Base-by-base conservation (phyloP, 2,888 invertebrate species). In the Cheilosia impressa region DNA sequence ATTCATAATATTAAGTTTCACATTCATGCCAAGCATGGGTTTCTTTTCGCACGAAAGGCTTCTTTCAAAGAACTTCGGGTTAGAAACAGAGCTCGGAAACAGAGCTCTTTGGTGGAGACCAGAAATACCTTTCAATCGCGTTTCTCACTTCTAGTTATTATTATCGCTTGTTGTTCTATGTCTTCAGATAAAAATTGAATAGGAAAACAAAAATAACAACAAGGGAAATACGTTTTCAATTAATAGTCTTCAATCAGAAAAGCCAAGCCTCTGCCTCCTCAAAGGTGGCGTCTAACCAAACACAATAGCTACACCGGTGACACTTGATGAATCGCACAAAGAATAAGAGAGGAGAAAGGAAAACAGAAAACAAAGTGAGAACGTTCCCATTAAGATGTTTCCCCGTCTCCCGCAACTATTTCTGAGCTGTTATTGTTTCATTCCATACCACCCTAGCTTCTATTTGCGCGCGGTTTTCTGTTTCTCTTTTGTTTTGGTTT, bases 271-370 rank as follows among this genome's bases (percentile, higher is more conserved):
- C 15, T 24, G 31, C 22, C 34, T 55, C 38, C 45, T 17, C 4
- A 62, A 47, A 76, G 69, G 55, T 57, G 50, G 24, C 41, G 41
- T 43, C 47, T 50, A 5, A 55, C 19, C 43, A 27, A 68, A 60
- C 47, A 62, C 68, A 68, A 69, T 58, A 47, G 1, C 55, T 47
- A 47, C 53, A 68, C 45, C 45, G 52, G 43, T 17, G 75, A 65
- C 77, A 71, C 82, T 77, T 77, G 53, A 77, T 77, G 60, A 72
- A 72, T 50, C 9, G 7, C 24, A 65, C 38, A 38, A 31, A 2
- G 31, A 31, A 9, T 2, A 58, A 10, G 43, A 24, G 45, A 53
- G 10, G 2, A 52, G 27, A 27, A 10, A 52, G 9, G 22, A 27
- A 43, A 50, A 63, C 19, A 63, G 31, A 68, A 31, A n/a, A 31